Conservation (phyloP, 2,888 invertebrate species). For the Poecilobothrus nobilitatus region DNA sequence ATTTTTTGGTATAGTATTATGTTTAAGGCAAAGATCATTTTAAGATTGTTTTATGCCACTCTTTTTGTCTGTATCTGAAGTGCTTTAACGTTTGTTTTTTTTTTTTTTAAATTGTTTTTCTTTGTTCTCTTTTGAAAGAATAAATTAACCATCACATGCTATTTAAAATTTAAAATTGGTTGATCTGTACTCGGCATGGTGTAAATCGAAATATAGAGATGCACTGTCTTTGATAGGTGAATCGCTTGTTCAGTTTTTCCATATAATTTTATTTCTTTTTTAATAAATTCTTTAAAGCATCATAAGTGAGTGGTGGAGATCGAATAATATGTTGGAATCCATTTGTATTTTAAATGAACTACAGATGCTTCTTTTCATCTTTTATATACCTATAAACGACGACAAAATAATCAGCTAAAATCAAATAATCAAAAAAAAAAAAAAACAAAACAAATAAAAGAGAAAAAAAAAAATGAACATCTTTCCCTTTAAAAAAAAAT, state of each 20-base stretch:
- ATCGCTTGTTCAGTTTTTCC: background rate
- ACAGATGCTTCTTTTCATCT: conserved; percentile 1
- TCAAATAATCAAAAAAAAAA: background rate
- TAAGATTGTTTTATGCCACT: too few relatives aligned
- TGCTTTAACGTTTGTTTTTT: too few relatives aligned
- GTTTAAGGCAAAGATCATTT: too few relatives aligned
- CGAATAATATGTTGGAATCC: background rate
- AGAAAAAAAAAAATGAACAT: background rate
- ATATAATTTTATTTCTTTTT: background rate
- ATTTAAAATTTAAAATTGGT: too few relatives aligned
- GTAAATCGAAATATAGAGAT: too few relatives aligned
- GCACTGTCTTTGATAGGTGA: background rate
- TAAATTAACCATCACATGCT: too few relatives aligned
- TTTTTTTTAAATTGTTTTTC: too few relatives aligned
- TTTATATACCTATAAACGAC: conserved; percentile 6
- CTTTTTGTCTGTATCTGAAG: too few relatives aligned
- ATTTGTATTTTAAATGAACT: background rate
- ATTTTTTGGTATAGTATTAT: too few relatives aligned
- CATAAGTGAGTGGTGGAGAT: background rate
- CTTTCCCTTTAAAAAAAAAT: background rate
- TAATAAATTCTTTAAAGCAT: background rate
- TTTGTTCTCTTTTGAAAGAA: too few relatives aligned
- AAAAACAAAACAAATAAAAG: background rate
- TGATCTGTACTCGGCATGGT: too few relatives aligned
- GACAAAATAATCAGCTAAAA: background rate